phyloP scores from a whole-genome alignment of 2,113 vertebrate genomes.

The Cyanoderma ruficeps region DNA sequence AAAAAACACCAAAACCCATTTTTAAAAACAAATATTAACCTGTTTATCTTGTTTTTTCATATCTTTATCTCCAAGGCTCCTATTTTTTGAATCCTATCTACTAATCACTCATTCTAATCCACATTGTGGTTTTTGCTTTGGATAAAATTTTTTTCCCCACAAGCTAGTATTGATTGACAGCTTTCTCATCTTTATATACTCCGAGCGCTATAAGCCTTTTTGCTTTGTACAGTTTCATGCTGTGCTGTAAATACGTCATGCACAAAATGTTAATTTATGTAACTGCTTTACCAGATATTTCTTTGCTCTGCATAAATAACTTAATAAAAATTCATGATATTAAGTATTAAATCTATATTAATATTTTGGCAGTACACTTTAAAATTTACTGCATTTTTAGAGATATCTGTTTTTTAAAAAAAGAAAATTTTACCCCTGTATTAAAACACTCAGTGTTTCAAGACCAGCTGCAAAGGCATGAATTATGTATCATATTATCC shows the following conservation, averaged over 20 bases:
- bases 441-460: background rate
- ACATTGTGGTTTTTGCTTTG: background rate
- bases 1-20: accelerated
- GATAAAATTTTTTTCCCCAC: background rate
- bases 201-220: background rate
- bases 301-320: background rate
- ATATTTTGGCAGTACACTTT: background rate
- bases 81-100: background rate
- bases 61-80: background rate
- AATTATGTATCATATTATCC: background rate
- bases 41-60: background rate
- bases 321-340: background rate
- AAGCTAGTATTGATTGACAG: background rate
- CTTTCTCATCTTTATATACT: background rate
- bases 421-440: background rate
- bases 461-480: background rate
- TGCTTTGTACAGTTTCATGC: background rate
- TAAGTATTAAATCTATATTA: background rate
- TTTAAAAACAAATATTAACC: background rate
- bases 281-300: background rate
- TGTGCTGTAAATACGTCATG: background rate
- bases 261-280: background rate
- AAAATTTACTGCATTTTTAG: background rate
- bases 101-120: background rate
- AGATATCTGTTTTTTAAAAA: background rate